Conservation (phyloP, 2,888 invertebrate genomes). For the Smittia aterrima region DNA sequence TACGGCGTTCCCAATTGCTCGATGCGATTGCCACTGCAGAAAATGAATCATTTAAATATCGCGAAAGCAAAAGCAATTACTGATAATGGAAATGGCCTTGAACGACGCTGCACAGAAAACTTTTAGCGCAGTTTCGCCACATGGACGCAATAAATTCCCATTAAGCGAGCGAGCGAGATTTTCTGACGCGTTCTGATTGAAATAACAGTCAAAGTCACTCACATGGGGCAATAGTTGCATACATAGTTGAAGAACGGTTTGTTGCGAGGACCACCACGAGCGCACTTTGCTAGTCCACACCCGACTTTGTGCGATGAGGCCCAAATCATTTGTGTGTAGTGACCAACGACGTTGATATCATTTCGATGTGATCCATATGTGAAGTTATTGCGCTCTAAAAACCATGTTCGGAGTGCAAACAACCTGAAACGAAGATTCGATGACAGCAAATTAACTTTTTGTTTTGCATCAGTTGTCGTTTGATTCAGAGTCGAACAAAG, state of each 20-base stretch:
- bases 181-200: neutral
- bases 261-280: constrained; percentile 60
- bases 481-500: neutral
- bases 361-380: constrained; percentile 64
- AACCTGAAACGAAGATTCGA: constrained; percentile 59
- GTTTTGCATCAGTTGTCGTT: neutral
- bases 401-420: constrained; percentile 77
- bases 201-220: constrained; percentile 51
- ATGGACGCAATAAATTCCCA: constrained; percentile 16
- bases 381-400: constrained; percentile 70
- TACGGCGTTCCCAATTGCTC: constrained; percentile 66
- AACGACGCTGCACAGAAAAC: neutral
- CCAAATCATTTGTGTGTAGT: constrained; percentile 84
- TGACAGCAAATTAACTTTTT: neutral
- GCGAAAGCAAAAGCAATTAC: neutral
- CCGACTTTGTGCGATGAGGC: constrained; percentile 68
- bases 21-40: constrained; percentile 67
- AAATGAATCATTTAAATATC: constrained; percentile 43
- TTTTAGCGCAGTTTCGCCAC: neutral
- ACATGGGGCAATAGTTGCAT: constrained; percentile 83
- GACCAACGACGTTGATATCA: constrained; percentile 65
- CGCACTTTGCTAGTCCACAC: constrained; percentile 71
- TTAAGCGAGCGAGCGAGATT: neutral
- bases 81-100: constrained; percentile 35
- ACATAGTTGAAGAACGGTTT: constrained; percentile 73